Percentiles rank a stretch among this genome's conserved stretches.
Evolutionary conservation across 2,113 vertebrate species (phyloP).

Genomic region (Microcebus lehilahytsara): DNA sequence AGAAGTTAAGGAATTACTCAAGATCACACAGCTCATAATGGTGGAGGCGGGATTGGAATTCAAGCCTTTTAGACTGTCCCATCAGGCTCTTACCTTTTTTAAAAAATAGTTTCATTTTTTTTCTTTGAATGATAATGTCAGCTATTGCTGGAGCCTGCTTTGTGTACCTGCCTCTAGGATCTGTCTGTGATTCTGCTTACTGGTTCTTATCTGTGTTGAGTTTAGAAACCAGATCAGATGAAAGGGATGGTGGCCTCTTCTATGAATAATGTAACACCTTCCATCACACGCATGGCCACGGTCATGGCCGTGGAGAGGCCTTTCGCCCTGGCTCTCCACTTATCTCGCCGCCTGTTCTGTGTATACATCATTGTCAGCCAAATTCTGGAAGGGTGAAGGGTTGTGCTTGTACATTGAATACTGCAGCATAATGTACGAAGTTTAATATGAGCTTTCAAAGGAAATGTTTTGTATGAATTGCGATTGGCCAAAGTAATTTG

Average conservation of each 20-base stretch:
- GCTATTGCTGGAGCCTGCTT: neutral
- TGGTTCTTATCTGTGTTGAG: neutral
- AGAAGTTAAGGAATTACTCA: neutral
- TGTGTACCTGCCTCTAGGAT: neutral
- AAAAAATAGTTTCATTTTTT: neutral
- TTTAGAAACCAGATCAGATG: constrained; percentile 19
- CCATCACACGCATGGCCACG: neutral
- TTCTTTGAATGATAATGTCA: neutral
- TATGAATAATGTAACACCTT: neutral
- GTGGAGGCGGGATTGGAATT: neutral
- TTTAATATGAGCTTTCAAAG: constrained; percentile 17
- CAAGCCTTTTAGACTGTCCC: neutral
- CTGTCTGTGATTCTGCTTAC: neutral
- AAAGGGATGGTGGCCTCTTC: neutral
- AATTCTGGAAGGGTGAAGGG: neutral
- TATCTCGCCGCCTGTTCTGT: neutral
- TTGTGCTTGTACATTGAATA: neutral
- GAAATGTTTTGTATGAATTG: constrained; percentile 32
- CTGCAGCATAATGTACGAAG: neutral
- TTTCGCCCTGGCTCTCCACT: neutral
- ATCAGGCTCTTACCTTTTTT: neutral
- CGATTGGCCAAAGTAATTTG: neutral
- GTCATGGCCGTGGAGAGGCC: neutral
- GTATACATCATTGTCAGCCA: neutral
- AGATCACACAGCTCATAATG: neutral